These are phyloP conservation scores for Cordilura impudica DNA, from an alignment of 2,888 invertebrate genomes.

Conservation along the genomic window DNA sequence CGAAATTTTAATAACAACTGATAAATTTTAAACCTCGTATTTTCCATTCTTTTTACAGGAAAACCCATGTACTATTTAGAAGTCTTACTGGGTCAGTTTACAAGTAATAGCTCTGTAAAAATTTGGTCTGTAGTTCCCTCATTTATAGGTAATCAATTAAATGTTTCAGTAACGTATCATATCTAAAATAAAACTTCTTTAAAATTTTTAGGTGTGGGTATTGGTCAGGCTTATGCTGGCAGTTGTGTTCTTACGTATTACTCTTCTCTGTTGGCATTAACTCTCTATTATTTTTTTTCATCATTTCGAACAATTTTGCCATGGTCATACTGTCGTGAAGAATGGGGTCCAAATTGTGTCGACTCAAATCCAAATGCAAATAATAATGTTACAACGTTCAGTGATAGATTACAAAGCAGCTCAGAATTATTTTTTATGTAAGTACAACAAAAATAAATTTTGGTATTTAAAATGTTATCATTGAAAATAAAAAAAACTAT, in stretches of 20 bases:
- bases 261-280: constrained; percentile 85
- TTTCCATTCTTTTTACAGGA: constrained; percentile 40
- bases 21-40: neutral
- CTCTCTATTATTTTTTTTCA: constrained; percentile 85
- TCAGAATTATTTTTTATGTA: constrained; percentile 82
- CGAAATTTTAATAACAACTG: neutral
- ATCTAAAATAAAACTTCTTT: neutral
- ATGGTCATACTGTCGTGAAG: constrained; percentile 83
- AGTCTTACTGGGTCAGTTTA: constrained; percentile 90
- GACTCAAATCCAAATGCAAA: constrained; percentile 66
- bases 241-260: constrained; percentile 86
- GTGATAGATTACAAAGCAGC: constrained; percentile 76
- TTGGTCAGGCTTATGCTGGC: constrained; percentile 82
- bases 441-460: constrained; percentile 67
- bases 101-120: constrained; percentile 87
- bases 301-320: constrained; percentile 85
- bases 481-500: too few species aligned
- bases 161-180: too few species aligned
- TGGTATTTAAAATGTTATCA: too few species aligned
- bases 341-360: constrained; percentile 78
- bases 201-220: constrained; percentile 86
- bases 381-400: neutral
- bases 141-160: constrained; percentile 88
- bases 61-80: constrained; percentile 91
- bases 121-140: constrained; percentile 84